These are phyloP conservation scores for Harpagoxenus sublaevis DNA, from an alignment of 2,888 invertebrate species.

Conservation along the genomic window DNA sequence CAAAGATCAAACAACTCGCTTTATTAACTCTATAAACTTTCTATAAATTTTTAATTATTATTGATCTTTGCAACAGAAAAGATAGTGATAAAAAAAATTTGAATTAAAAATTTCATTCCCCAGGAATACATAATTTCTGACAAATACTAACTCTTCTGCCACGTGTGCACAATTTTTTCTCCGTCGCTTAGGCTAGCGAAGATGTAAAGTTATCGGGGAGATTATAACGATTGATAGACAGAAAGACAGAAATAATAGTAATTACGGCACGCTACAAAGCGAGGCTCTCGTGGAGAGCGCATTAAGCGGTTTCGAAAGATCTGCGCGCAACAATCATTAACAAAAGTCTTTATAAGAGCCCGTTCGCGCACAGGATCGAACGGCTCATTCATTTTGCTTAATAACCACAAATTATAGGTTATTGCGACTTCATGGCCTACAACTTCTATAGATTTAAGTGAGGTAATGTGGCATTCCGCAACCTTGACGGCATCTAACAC, in stretches of 20 bases:
- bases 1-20: not conserved
- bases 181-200: not conserved
- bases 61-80: not conserved
- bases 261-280: conserved; percentile 52
- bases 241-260: conserved; percentile 60
- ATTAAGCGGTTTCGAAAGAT: conserved; percentile 70
- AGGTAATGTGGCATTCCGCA: conserved; percentile 68
- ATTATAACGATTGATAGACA: conserved; percentile 56
- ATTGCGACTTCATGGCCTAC: conserved; percentile 73
- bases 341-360: conserved; percentile 75
- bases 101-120: not conserved
- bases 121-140: not conserved
- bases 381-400: conserved; percentile 78
- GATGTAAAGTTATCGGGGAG: conserved; percentile 30
- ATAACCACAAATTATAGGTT: conserved; percentile 82
- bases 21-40: too few species aligned
- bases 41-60: not conserved
- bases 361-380: conserved; percentile 76
- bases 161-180: conserved; percentile 9
- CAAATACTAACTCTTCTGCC: not conserved
- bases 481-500: conserved; percentile 64
- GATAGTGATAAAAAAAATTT: not conserved
- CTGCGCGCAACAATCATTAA: conserved; percentile 67
- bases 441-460: conserved; percentile 74
- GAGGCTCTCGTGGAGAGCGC: conserved; percentile 55